Conservation (phyloP, 2,888 invertebrate genomes). For the Apodemia hepburni region DNA sequence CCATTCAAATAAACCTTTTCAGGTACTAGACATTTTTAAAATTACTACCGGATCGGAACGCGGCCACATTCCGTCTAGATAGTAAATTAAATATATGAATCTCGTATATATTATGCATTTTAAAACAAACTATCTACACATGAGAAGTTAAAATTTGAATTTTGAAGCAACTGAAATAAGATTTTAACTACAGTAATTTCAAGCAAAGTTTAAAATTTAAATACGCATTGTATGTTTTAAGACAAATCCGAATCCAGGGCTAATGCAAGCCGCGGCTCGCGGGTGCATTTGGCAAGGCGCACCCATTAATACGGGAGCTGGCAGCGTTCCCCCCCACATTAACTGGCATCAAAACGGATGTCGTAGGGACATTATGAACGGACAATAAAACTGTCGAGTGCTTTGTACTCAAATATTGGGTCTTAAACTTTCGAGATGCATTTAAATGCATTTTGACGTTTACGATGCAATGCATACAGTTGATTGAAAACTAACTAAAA, state of each 20-base stretch:
- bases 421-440: constrained; percentile 29
- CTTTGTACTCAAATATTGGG: constrained; percentile 36
- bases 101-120: too few relatives aligned
- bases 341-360: constrained; percentile 72
- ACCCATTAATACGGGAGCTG: constrained; percentile 63
- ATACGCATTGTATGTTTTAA: constrained; percentile 25
- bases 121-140: too few relatives aligned
- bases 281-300: constrained; percentile 60
- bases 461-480: constrained; percentile 17
- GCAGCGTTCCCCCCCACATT: constrained; percentile 63
- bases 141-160: not conserved
- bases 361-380: constrained; percentile 69
- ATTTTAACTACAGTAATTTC: constrained; percentile 12
- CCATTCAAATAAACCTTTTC: too few relatives aligned
- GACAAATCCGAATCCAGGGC: constrained; percentile 40
- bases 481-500: not conserved
- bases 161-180: not conserved
- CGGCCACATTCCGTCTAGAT: too few relatives aligned
- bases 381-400: constrained; percentile 65
- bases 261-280: constrained; percentile 50
- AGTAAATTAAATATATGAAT: too few relatives aligned
- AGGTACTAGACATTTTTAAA: too few relatives aligned
- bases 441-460: constrained; percentile 15
- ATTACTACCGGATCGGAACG: too few relatives aligned
- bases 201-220: constrained; percentile 22